Conservation (phyloP, 2,888 invertebrate species). For the Notodonta ziczac region DNA sequence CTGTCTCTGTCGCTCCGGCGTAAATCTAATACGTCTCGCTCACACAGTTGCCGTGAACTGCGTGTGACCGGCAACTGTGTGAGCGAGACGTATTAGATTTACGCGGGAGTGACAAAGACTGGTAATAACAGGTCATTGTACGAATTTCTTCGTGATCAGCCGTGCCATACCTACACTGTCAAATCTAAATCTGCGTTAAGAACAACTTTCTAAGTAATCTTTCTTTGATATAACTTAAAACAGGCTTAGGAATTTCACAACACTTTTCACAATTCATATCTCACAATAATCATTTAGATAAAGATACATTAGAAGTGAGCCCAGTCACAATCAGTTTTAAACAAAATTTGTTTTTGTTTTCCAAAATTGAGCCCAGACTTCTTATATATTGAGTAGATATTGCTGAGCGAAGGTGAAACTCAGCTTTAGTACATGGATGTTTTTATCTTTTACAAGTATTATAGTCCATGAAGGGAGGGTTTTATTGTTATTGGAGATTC, state of each 20-base stretch:
- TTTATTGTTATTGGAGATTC: constrained; percentile 9
- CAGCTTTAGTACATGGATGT: constrained; percentile 10
- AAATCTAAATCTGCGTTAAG: too few relatives aligned
- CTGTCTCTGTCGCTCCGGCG: too few relatives aligned
- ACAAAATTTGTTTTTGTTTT: not conserved
- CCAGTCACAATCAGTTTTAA: not conserved
- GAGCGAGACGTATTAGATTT: too few relatives aligned
- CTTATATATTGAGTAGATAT: not conserved
- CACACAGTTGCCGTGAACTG: too few relatives aligned
- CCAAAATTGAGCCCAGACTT: not conserved
- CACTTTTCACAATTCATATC: constrained; percentile 1
- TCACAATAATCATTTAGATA: not conserved
- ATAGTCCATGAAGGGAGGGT: constrained; percentile 11
- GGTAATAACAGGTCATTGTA: too few relatives aligned
- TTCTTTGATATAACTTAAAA: not conserved
- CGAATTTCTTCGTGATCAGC: too few relatives aligned
- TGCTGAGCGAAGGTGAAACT: not conserved
- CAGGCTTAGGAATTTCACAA: not conserved
- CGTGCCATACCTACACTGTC: too few relatives aligned
- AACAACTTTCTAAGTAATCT: too few relatives aligned
- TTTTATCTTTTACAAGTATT: constrained; percentile 16
- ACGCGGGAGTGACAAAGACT: too few relatives aligned
- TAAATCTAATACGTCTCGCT: too few relatives aligned
- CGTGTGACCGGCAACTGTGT: too few relatives aligned
- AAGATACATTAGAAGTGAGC: not conserved